Conservation (phyloP, 2,888 invertebrate genomes). For the Lithophane socia region DNA sequence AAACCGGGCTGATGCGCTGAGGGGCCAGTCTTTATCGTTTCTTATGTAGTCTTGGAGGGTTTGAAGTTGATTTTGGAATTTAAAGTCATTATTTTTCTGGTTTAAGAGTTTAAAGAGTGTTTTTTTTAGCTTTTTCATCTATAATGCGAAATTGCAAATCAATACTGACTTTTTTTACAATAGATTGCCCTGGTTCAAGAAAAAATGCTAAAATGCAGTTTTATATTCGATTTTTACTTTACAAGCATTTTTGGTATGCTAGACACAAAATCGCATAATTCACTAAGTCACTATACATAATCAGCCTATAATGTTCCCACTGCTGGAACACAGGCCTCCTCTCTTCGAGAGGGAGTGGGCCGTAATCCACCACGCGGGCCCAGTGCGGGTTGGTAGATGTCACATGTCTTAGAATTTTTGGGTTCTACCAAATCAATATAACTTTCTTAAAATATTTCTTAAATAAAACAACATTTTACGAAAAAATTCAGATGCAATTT, state of each 20-base stretch:
- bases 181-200: not conserved
- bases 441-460: not conserved
- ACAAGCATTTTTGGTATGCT: no score
- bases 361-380: no score
- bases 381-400: no score
- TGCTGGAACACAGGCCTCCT: no score
- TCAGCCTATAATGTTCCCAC: no score
- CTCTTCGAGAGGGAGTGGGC: no score
- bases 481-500: slow-evolving; percentile 51
- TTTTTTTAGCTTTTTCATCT: not conserved
- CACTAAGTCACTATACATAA: not conserved
- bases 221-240: not conserved
- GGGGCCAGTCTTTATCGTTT: slow-evolving; percentile 70
- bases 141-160: not conserved
- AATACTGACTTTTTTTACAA: not conserved
- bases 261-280: no score
- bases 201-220: not conserved
- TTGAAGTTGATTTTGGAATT: slow-evolving; percentile 37
- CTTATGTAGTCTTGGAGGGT: slow-evolving; percentile 63
- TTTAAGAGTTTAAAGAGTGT: not conserved
- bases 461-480: slow-evolving; percentile 11
- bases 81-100: not conserved
- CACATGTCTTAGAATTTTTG: no score
- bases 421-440: no score
- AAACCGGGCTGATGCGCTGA: slow-evolving; percentile 67